These are phyloP conservation scores for Nephrotoma appendiculata DNA, from an alignment of 2,888 invertebrate species.

Conservation along the genomic window DNA sequence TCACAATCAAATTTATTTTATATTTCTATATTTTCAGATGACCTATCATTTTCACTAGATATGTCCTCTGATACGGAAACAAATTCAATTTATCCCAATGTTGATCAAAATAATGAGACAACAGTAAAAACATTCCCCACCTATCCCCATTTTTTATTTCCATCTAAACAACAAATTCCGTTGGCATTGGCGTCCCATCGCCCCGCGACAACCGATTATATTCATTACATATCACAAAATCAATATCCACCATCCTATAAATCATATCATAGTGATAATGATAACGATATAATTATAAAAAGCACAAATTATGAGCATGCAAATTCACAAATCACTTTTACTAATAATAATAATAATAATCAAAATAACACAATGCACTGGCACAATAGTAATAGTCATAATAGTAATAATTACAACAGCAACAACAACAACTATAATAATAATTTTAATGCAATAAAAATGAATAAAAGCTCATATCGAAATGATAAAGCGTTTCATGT, in stretches of 20 bases:
- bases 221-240: neutral
- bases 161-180: conserved; percentile 31
- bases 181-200: conserved; percentile 32
- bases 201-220: conserved; percentile 30
- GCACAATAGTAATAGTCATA: neutral
- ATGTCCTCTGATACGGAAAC: conserved; percentile 1
- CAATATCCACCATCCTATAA: conserved; percentile 18
- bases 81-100: neutral
- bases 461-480: neutral
- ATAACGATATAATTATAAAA: conserved; percentile 11
- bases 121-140: conserved; percentile 29
- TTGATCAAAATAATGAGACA: neutral
- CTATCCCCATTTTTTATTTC: conserved; percentile 46
- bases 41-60: neutral
- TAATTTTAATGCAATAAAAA: neutral
- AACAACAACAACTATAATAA: neutral
- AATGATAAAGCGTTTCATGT: neutral
- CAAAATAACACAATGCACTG: neutral
- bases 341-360: neutral
- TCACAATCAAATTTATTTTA: neutral
- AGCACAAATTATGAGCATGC: conserved; percentile 14
- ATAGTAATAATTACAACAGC: neutral
- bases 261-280: conserved; percentile 6
- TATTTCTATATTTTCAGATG: neutral
- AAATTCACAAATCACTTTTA: neutral